Evolutionary conservation across 2,797 vertebrate species (phyloP).

Genomic region (Peromyscus eremicus): DNA sequence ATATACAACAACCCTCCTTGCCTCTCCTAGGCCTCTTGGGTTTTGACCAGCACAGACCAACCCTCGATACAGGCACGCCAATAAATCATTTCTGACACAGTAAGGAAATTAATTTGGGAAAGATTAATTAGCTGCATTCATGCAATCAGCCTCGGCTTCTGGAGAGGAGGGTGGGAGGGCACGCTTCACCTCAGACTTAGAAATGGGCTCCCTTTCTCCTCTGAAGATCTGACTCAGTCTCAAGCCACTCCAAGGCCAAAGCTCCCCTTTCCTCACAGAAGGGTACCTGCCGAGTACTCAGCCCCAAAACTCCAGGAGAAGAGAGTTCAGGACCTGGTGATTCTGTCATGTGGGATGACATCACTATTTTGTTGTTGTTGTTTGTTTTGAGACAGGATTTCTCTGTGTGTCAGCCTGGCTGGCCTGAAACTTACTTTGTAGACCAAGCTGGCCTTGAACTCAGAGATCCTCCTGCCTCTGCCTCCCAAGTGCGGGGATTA

Average conservation of each 20-base stretch:
- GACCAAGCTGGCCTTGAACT: not conserved
- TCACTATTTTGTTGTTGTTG: not conserved
- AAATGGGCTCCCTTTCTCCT: not conserved
- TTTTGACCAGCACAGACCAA: conserved; percentile 8
- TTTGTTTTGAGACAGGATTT: not conserved
- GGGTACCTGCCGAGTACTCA: not conserved
- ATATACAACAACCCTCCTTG: fast-evolving
- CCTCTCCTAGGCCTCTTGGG: not conserved
- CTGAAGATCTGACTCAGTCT: not conserved
- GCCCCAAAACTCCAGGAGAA: not conserved
- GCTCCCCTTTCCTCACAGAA: not conserved
- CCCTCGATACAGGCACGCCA: not conserved
- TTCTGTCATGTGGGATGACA: not conserved
- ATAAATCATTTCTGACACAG: conserved; percentile 76
- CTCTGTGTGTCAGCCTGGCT: not conserved
- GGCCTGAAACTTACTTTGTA: not conserved
- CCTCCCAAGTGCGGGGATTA: not conserved
- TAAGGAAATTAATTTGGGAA: conserved; percentile 75
- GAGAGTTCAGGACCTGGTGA: not conserved
- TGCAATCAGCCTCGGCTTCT: not conserved
- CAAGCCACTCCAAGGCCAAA: not conserved
- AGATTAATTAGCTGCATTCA: conserved; percentile 80
- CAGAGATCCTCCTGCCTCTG: not conserved
- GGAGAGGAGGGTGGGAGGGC: conserved; percentile 6
- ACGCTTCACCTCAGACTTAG: not conserved